These are phyloP conservation scores for Nothocercus nigrocapillus DNA, from an alignment of 2,113 vertebrate genomes.

Conservation along the genomic window DNA sequence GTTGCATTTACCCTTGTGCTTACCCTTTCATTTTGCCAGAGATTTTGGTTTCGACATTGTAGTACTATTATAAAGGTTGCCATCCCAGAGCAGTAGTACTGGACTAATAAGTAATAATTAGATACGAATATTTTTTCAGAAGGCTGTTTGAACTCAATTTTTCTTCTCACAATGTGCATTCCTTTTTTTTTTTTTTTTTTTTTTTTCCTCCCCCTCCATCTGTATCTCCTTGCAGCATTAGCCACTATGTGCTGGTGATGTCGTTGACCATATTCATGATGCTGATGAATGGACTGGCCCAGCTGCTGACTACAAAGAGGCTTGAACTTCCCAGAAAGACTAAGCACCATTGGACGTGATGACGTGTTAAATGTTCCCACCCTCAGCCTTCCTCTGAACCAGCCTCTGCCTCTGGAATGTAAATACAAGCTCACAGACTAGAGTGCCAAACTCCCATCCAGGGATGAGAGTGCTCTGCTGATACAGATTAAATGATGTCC, in stretches of 20 bases:
- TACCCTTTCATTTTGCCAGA: neutral
- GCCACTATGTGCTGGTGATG: constrained; percentile 98
- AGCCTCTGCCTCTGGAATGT: neutral
- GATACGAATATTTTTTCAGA: neutral
- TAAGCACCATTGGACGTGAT: constrained; percentile 86
- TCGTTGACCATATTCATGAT: constrained; percentile 94
- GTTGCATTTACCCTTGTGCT: neutral
- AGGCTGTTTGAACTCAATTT: neutral
- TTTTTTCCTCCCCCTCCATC: neutral
- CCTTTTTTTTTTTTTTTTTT: neutral
- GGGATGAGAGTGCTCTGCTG: neutral
- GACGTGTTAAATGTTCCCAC: neutral
- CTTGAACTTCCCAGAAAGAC: constrained; percentile 73
- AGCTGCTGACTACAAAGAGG: constrained; percentile 86
- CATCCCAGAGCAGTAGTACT: neutral
- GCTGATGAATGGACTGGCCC: constrained; percentile 90
- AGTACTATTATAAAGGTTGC: neutral
- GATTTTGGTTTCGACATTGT: neutral
- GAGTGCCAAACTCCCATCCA: neutral
- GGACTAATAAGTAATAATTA: neutral
- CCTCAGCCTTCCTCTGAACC: neutral
- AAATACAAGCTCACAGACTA: neutral
- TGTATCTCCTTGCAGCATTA: constrained; percentile 84
- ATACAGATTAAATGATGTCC: neutral
- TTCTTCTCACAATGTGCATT: neutral